Conservation (phyloP, 2,113 vertebrate genomes). For the Heterotis niloticus region DNA sequence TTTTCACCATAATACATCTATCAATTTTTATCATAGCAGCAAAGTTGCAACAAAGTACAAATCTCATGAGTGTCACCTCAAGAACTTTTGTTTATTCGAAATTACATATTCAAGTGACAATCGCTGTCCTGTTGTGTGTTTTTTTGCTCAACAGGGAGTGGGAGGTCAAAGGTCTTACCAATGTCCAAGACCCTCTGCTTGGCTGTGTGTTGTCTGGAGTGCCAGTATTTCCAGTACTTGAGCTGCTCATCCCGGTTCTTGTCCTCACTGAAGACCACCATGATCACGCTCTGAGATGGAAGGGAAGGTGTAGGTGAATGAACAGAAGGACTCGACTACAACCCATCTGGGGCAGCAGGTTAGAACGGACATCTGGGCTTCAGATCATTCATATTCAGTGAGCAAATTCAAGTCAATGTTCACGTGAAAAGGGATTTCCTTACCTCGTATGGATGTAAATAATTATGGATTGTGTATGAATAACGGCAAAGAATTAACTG, state of each 20-base stretch:
- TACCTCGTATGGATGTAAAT: no score
- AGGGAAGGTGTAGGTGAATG: neutral
- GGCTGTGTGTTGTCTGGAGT: constrained; percentile 90
- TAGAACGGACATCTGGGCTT: neutral
- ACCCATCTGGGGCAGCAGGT: neutral
- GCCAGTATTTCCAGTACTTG: constrained; percentile 99
- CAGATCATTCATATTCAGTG: neutral
- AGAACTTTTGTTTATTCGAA: no score
- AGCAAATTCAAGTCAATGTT: no score
- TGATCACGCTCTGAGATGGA: constrained; percentile 82
- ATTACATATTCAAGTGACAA: no score
- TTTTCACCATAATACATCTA: no score
- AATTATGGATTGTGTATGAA: no score
- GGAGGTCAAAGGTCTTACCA: constrained; percentile 66
- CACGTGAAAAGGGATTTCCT: no score
- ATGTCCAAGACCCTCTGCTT: constrained; percentile 96
- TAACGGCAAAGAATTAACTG: no score
- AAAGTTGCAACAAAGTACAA: no score
- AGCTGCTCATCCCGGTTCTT: constrained; percentile 95
- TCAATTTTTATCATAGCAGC: no score
- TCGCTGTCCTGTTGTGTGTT: no score
- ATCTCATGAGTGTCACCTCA: no score
- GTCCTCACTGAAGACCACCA: constrained; percentile 98
- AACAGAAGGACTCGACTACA: neutral
- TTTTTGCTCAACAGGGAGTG: neutral